Evolutionary conservation across 2,797 vertebrate genomes (phyloP), one percentile per base, ranked within the genome.

Genomic region (Urocyon cinereoargenteus): DNA sequence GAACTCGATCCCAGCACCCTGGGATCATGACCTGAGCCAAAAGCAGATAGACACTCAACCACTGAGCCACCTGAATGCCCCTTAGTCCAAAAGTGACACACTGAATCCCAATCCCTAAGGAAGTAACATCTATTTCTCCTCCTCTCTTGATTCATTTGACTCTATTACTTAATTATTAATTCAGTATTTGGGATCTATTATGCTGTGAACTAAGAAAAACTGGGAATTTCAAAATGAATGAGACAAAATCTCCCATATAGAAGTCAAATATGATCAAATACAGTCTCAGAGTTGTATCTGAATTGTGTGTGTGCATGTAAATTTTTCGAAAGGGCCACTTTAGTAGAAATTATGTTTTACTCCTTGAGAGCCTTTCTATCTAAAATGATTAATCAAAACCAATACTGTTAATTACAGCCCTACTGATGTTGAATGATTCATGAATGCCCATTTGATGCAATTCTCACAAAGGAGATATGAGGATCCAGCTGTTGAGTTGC

Each of bases 381-480:
- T 55, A 68, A 90, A 34, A 78, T 84, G 18, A 79, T 87, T 79
- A 26, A 73, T 90, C 57, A 51, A 61, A 90, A 11, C 10, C 21
- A 83, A 57, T 49, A 68, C 2, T 62, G 5, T 61, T 88, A 91
- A 77, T 91, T 81, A 81, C 2, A 82, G 5, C 10, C 22, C 26
- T 36, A 18, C 2, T 66, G 8, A 79, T 62, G 28, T 66, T 78
- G 73, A 94, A 86, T 83, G 51, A 75, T 92, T 81, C 28, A n/a
- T 92, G 49, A 90, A 45, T 64, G 36, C 2, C 18, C 64, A 85
- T 53, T 84, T 79, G 34, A 87, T 77, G 26, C 57, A 77, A 19
- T 95, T 90, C 34, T 90, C 55, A 83, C 34, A 89, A 64, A 53
- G 62, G 64, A 92, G 84, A 40, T 82, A 24, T 55, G 68, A 95